Conservation (phyloP, 2,797 vertebrate species). For the Danio kyathit region DNA sequence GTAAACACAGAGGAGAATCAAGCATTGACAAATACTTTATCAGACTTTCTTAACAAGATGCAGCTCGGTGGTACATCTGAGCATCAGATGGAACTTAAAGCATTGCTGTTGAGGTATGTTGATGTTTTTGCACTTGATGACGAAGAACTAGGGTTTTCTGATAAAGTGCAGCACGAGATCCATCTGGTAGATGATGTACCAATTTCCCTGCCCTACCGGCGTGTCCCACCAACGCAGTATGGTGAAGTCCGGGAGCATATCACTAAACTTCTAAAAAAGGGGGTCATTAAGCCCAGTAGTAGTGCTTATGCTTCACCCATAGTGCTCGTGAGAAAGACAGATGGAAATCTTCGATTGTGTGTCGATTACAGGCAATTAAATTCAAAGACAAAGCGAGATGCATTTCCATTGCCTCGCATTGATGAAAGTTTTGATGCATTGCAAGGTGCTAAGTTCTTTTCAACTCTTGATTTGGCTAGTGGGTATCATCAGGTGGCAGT, state of each 20-base stretch:
- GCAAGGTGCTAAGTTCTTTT: background rate
- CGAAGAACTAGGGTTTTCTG: background rate
- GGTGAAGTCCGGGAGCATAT: slow-evolving; percentile 26
- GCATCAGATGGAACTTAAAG: no score
- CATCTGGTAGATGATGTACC: slow-evolving; percentile 18
- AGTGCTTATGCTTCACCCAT: slow-evolving; percentile 20
- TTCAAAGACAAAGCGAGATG: no score
- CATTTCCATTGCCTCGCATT: no score
- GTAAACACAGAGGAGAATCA: no score
- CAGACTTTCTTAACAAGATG: no score
- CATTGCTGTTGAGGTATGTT: no score
- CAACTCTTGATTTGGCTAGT: background rate
- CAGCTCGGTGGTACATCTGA: no score
- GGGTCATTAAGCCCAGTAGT: background rate
- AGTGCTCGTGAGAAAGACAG: background rate
- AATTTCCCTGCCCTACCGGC: background rate
- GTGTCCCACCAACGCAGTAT: slow-evolving; percentile 1
- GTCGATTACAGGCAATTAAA: no score
- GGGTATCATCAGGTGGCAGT: background rate
- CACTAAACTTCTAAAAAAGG: background rate
- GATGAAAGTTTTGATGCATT: background rate
- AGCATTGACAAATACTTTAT: no score
- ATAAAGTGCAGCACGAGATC: background rate
- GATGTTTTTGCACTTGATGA: background rate
- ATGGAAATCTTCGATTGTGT: background rate